Evolutionary conservation across 2,888 invertebrate species (phyloP).

Genomic region (Andrena chrysosceles): DNA sequence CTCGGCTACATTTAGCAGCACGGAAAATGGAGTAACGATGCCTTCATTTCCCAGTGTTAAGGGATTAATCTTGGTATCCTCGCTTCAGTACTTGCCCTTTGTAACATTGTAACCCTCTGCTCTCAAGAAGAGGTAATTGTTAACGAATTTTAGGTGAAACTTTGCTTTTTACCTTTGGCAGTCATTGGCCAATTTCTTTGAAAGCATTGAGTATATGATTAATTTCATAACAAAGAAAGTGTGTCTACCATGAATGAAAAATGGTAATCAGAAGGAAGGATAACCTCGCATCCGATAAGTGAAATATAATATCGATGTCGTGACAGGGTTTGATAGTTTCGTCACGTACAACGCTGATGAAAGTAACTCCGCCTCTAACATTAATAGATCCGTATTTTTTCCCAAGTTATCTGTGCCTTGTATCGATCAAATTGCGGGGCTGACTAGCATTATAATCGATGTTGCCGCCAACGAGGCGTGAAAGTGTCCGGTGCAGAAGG

Average conservation of each 20-base stretch:
- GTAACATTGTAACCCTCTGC: background rate
- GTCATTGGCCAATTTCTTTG: background rate
- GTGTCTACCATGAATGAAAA: background rate
- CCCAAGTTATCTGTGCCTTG: conserved; percentile 17
- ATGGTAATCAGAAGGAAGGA: background rate
- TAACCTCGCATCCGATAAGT: conserved; percentile 10
- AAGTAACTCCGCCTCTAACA: background rate
- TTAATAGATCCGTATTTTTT: conserved; percentile 30
- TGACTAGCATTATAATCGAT: conserved; percentile 38
- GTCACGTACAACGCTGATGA: conserved; percentile 14
- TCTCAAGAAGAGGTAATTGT: conserved; percentile 2
- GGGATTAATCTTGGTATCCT: conserved; percentile 41
- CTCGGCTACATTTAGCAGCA: conserved; percentile 46
- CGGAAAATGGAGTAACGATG: conserved; percentile 40
- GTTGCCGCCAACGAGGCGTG: conserved; percentile 43
- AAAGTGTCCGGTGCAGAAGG: conserved; percentile 36
- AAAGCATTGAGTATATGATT: background rate
- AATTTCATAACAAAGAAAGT: background rate
- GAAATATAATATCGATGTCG: conserved; percentile 10
- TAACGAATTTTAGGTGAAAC: background rate
- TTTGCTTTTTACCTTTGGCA: background rate
- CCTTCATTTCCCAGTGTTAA: conserved; percentile 14
- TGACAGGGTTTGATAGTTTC: background rate
- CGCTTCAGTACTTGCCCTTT: conserved; percentile 19
- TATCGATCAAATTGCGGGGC: conserved; percentile 35